Conservation (phyloP, 2,888 invertebrate genomes). For the Rhodophaea formosa region DNA sequence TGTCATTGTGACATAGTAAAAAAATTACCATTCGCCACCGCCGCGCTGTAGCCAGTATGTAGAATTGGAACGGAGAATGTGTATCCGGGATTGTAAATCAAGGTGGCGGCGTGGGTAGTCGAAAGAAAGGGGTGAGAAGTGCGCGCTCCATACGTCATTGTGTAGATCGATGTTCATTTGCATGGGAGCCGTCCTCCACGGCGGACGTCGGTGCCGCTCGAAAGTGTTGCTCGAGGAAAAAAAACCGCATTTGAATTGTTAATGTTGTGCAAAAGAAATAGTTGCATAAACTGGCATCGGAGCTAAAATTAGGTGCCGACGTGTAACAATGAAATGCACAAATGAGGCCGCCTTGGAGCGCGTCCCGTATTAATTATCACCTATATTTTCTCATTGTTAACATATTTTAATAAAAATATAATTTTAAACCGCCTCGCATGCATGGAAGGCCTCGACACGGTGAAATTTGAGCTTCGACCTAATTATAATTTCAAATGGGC, state of each 20-base stretch:
- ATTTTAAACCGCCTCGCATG: slow-evolving; percentile 12
- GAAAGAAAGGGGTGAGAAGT: slow-evolving; percentile 78
- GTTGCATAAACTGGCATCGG: slow-evolving; percentile 66
- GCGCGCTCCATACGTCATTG: slow-evolving; percentile 72
- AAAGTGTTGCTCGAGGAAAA: slow-evolving; percentile 74
- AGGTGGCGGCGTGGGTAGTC: slow-evolving; percentile 68
- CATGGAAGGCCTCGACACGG: slow-evolving; percentile 8
- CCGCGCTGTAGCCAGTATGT: slow-evolving; percentile 66
- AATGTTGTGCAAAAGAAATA: slow-evolving; percentile 72
- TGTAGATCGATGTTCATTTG: slow-evolving; percentile 77
- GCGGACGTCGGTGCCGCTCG: slow-evolving; percentile 74
- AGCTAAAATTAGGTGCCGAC: slow-evolving; percentile 67
- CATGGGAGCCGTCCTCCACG: slow-evolving; percentile 66
- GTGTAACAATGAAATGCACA: slow-evolving; percentile 56
- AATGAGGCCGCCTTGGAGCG: slow-evolving; percentile 30
- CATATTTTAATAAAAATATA: slow-evolving; percentile 13
- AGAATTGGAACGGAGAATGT: slow-evolving; percentile 64
- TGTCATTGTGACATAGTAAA: slow-evolving; percentile 77
- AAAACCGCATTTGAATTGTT: slow-evolving; percentile 76
- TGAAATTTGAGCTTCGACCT: slow-evolving; percentile 16
- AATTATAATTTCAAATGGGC: slow-evolving; percentile 18
- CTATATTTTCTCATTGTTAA: slow-evolving; percentile 9
- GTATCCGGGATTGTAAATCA: slow-evolving; percentile 77
- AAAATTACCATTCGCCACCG: slow-evolving; percentile 43
- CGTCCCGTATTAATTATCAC: slow-evolving; percentile 16